phyloP scores from a whole-genome alignment of 1,140 invertebrate species.

The Bathynomus jamesi region DNA sequence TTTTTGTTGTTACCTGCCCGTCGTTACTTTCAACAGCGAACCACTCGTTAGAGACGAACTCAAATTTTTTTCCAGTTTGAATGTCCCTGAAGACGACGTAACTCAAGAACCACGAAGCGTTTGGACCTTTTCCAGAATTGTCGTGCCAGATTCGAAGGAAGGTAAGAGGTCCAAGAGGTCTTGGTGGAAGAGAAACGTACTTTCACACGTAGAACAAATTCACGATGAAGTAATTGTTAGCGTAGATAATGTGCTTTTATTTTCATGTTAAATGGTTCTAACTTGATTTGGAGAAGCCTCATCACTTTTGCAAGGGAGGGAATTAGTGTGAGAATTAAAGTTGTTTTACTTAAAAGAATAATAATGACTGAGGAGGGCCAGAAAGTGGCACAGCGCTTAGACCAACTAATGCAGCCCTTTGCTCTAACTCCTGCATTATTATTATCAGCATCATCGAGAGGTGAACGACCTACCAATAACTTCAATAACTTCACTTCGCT shows the following conservation, averaged over 20 bases:
- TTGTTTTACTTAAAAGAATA: too few species aligned
- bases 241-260: neutral
- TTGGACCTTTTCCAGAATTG: constrained; percentile 47
- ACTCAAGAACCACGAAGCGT: constrained; percentile 49
- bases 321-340: too few species aligned
- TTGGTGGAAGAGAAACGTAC: too few species aligned
- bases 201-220: neutral
- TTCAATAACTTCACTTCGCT: too few species aligned
- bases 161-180: constrained; percentile 46
- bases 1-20: constrained; percentile 29
- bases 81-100: constrained; percentile 48
- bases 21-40: constrained; percentile 51
- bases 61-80: constrained; percentile 48
- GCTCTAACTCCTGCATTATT: too few species aligned
- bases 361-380: too few species aligned
- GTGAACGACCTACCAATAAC: too few species aligned
- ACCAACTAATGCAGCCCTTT: too few species aligned
- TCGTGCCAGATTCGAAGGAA: constrained; percentile 51
- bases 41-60: constrained; percentile 50
- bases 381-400: too few species aligned
- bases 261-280: neutral
- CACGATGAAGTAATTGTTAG: neutral
- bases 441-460: too few species aligned
- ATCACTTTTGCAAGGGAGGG: too few species aligned
- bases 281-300: neutral